A percentile compares a stretch with the other conserved stretches of the same genome.
Evolutionary conservation across 1,140 invertebrate genomes (phyloP).

Genomic region (Orius insidiosus): DNA sequence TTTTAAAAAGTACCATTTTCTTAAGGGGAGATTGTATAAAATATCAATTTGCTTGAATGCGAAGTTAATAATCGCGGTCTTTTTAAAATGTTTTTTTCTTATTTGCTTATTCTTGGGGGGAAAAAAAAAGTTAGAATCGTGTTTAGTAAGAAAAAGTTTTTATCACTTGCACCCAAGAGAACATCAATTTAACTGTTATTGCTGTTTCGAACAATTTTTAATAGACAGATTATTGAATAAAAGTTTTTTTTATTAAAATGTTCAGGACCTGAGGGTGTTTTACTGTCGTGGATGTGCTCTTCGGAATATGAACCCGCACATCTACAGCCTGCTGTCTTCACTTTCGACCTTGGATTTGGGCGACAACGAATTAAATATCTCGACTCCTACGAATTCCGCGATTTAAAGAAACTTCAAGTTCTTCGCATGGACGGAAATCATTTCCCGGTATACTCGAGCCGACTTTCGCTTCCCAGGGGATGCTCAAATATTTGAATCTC

Average conservation of each 20-base stretch:
- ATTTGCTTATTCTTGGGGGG: slow-evolving; percentile 11
- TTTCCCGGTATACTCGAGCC: slow-evolving; percentile 53
- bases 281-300: slow-evolving; percentile 49
- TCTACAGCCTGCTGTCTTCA: slow-evolving; percentile 51
- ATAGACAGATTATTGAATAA: too few relatives aligned
- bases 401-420: slow-evolving; percentile 44
- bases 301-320: slow-evolving; percentile 51
- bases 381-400: slow-evolving; percentile 50
- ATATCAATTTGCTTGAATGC: too few relatives aligned
- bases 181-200: too few relatives aligned
- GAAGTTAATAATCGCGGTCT: too few relatives aligned
- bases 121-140: slow-evolving; percentile 3
- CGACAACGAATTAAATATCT: slow-evolving; percentile 57
- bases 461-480: slow-evolving; percentile 38
- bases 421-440: slow-evolving; percentile 58
- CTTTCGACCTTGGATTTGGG: slow-evolving; percentile 53
- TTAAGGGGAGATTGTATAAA: too few relatives aligned
- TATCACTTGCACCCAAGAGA: too few relatives aligned
- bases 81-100: slow-evolving; percentile 3
- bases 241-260: slow-evolving; percentile 17
- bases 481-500: slow-evolving; percentile 34
- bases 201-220: too few relatives aligned
- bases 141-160: too few relatives aligned
- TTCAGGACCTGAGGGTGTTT: slow-evolving; percentile 44
- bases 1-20: too few relatives aligned